A percentile compares a stretch with the other conserved stretches of the same genome.
phyloP scores from a whole-genome alignment of 1,140 invertebrate genomes.

The Delia radicum region DNA sequence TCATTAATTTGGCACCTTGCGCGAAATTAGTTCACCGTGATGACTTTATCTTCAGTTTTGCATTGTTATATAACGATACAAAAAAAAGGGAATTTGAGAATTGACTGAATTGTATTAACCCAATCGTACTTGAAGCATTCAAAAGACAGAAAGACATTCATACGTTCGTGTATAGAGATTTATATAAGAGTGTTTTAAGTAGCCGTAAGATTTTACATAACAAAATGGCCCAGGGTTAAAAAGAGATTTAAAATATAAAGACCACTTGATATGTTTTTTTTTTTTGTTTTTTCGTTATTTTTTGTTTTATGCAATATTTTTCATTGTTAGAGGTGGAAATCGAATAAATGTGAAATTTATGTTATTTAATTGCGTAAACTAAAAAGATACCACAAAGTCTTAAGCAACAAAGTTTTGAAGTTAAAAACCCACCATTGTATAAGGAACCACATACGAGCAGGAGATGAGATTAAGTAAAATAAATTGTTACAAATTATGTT shows the following conservation, averaged over 20 bases:
- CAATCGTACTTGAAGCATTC: neutral
- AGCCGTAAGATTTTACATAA: slow-evolving; percentile 4
- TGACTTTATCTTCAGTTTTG: slow-evolving; percentile 17
- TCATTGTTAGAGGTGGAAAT: slow-evolving; percentile 1
- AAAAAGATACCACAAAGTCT: neutral
- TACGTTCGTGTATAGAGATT: too few species aligned
- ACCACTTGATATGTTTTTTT: neutral
- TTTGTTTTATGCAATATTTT: neutral
- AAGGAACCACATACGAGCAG: too few species aligned
- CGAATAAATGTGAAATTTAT: slow-evolving; percentile 2
- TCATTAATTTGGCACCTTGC: slow-evolving; percentile 23
- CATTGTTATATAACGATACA: neutral
- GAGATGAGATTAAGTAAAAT: neutral
- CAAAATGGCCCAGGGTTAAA: slow-evolving; percentile 13
- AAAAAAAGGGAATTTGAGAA: neutral
- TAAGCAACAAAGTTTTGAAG: neutral
- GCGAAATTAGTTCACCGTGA: slow-evolving; percentile 22
- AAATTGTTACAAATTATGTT: slow-evolving; percentile 24
- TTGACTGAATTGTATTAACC: slow-evolving; percentile 3
- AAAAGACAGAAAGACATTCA: neutral
- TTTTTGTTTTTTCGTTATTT: neutral
- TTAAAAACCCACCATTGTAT: too few species aligned
- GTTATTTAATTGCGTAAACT: neutral
- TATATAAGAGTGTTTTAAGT: neutral
- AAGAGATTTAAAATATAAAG: slow-evolving; percentile 12